These are phyloP conservation scores for Coenonympha glycerion DNA, from an alignment of 2,888 invertebrate species.

Conservation along the genomic window DNA sequence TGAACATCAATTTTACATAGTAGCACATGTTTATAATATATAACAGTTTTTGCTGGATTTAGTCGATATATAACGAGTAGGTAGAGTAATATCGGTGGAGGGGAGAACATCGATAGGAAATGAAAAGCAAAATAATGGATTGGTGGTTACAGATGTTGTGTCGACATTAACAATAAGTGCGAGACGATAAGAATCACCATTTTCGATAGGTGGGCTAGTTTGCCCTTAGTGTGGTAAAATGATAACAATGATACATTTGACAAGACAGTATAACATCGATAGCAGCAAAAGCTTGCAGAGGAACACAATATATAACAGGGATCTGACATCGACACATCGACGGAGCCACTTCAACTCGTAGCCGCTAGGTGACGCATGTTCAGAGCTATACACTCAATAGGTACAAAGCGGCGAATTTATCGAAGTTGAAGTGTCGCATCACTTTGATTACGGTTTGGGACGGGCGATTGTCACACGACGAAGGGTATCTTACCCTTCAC, in stretches of 20 bases:
- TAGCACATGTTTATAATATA: slow-evolving; percentile 44
- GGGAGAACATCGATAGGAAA: slow-evolving; percentile 24
- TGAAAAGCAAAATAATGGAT: slow-evolving; percentile 43
- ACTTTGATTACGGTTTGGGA: slow-evolving; percentile 57
- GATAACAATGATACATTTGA: slow-evolving; percentile 56
- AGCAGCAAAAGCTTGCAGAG: slow-evolving; percentile 60
- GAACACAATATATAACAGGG: slow-evolving; percentile 46
- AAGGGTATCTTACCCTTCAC: slow-evolving; percentile 31
- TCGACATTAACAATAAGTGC: slow-evolving; percentile 38
- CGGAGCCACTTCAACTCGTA: slow-evolving; percentile 32
- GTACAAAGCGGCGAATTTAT: slow-evolving; percentile 14
- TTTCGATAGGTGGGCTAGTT: slow-evolving; percentile 51
- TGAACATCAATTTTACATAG: slow-evolving; percentile 61
- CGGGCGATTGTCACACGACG: slow-evolving; percentile 70
- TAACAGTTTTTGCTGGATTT: slow-evolving; percentile 33
- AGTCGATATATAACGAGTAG: too few species aligned
- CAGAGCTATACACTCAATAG: slow-evolving; percentile 3
- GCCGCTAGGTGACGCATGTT: neutral
- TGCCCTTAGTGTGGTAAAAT: slow-evolving; percentile 38
- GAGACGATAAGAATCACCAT: slow-evolving; percentile 49
- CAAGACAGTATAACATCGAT: slow-evolving; percentile 43
- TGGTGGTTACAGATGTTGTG: slow-evolving; percentile 35
- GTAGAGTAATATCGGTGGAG: slow-evolving; percentile 23
- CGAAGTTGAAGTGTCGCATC: slow-evolving; percentile 44
- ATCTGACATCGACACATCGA: slow-evolving; percentile 28